These are phyloP conservation scores for Nasalis larvatus DNA, from an alignment of 2,113 vertebrate species.

Conservation along the genomic window DNA sequence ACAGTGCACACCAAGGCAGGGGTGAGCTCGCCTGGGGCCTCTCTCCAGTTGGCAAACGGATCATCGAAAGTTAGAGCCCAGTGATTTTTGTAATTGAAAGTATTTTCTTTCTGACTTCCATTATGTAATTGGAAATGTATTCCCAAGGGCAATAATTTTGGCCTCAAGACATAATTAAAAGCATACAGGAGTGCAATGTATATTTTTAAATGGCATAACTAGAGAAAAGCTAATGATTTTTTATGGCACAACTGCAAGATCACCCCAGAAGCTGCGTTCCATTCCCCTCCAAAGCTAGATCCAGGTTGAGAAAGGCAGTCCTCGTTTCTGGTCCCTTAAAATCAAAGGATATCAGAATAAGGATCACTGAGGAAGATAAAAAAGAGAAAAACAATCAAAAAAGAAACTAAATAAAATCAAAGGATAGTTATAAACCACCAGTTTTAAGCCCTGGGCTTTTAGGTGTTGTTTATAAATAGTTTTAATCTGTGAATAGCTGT, in stretches of 20 bases:
- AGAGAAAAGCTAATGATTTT: constrained; percentile 49
- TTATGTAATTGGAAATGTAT: constrained; percentile 54
- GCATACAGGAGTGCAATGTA: constrained; percentile 2
- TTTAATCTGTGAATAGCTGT: not conserved
- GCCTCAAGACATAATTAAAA: constrained; percentile 71
- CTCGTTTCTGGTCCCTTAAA: not conserved
- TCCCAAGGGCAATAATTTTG: constrained; percentile 45
- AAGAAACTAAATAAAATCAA: not conserved
- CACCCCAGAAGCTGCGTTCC: not conserved
- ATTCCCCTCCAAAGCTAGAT: not conserved
- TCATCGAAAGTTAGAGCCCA: not conserved
- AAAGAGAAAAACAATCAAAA: too few species aligned
- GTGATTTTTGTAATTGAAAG: constrained; percentile 36
- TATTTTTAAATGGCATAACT: constrained; percentile 48
- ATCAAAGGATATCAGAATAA: not conserved
- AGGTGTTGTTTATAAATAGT: not conserved
- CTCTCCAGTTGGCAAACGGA: not conserved
- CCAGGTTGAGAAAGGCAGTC: not conserved
- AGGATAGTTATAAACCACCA: not conserved
- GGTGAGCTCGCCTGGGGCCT: not conserved
- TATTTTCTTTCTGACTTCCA: constrained; percentile 58
- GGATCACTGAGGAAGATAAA: too few species aligned
- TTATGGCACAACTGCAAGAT: constrained; percentile 9
- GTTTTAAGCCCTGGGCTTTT: not conserved
- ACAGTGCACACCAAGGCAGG: rapidly evolving